phyloP scores from a whole-genome alignment of 2,113 vertebrate genomes.

The Oreochromis tanganicae region DNA sequence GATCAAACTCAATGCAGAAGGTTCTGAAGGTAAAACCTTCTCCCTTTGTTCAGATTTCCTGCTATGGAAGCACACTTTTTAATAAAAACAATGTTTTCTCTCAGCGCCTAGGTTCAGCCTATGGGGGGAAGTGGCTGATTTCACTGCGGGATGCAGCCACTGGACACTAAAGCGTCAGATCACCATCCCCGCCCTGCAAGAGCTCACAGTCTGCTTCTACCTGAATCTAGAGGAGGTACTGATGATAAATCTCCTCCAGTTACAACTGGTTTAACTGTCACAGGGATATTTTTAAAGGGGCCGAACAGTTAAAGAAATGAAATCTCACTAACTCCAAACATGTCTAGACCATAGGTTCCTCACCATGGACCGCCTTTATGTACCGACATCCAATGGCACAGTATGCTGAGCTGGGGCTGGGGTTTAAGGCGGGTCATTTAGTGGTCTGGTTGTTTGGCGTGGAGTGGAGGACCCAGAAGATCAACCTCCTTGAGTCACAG shows the following conservation, averaged over 20 bases:
- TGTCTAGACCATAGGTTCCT: not conserved
- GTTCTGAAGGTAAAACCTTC: not conserved
- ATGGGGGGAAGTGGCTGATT: conserved; percentile 70
- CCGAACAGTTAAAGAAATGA: not conserved
- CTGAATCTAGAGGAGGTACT: conserved; percentile 47
- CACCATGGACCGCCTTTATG: conserved; percentile 75
- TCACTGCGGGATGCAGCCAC: conserved; percentile 44
- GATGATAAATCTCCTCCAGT: not conserved
- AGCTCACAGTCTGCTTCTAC: conserved; percentile 75
- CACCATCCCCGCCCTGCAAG: conserved; percentile 67
- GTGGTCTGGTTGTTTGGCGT: conserved; percentile 73
- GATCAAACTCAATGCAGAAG: not conserved
- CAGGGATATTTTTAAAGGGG: not conserved
- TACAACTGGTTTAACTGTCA: not conserved
- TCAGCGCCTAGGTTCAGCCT: conserved; percentile 51
- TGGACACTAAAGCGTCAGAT: conserved; percentile 51
- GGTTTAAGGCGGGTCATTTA: conserved; percentile 30
- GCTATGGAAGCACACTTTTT: not conserved
- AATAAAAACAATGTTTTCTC: not conserved
- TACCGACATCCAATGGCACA: conserved; percentile 55
- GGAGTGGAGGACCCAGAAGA: conserved; percentile 24
- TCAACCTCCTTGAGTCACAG: not conserved
- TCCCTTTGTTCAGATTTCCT: not conserved
- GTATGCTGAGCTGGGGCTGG: conserved; percentile 70
- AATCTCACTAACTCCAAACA: not conserved